These are phyloP conservation scores for Excalfactoria chinensis DNA, from an alignment of 2,113 vertebrate species.

Conservation along the genomic window DNA sequence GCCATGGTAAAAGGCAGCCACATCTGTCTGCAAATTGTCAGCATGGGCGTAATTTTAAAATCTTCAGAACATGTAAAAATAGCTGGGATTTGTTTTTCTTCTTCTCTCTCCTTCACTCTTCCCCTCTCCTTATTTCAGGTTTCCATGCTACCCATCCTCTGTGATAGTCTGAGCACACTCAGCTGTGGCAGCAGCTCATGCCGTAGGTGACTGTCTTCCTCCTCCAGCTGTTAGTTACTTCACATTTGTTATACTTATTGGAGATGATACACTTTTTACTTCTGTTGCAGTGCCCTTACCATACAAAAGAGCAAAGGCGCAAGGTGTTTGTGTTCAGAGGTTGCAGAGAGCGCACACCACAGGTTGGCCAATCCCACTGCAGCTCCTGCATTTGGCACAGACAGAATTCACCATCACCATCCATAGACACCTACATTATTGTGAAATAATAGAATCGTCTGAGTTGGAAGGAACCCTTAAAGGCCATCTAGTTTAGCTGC, in stretches of 20 bases:
- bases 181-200: neutral
- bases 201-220: neutral
- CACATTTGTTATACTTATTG: neutral
- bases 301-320: neutral
- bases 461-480: no score
- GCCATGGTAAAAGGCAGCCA: neutral
- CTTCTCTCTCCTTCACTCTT: neutral
- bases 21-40: neutral
- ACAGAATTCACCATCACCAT: neutral
- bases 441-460: no score
- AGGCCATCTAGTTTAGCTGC: no score
- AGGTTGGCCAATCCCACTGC: neutral
- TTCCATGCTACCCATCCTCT: neutral
- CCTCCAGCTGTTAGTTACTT: neutral
- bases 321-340: neutral
- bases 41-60: neutral
- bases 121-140: neutral
- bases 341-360: neutral
- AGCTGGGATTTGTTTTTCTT: neutral
- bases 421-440: neutral
- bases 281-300: neutral
- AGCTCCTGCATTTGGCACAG: fast-evolving
- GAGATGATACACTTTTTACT: neutral
- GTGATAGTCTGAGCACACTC: neutral
- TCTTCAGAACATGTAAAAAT: neutral